These are phyloP conservation scores for Tyrophagus putrescentiae DNA, from an alignment of 1,140 invertebrate genomes.

Conservation along the genomic window DNA sequence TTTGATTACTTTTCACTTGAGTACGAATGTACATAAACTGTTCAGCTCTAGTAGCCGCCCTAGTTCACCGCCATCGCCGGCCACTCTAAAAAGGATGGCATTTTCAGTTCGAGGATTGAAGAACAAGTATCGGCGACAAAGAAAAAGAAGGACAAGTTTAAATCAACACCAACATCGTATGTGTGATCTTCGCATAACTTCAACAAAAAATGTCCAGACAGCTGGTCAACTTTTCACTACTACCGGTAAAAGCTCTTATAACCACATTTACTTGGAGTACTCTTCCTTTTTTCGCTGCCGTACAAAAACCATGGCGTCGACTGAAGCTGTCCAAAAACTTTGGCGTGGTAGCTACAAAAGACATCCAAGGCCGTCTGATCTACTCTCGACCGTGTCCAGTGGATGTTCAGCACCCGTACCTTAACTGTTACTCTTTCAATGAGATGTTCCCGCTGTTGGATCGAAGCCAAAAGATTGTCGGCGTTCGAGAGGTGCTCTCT, in stretches of 20 bases:
- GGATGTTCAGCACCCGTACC: constrained; percentile 35
- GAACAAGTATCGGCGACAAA: too few species aligned
- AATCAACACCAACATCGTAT: too few species aligned
- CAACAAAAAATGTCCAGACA: constrained; percentile 10
- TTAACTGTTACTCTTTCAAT: neutral
- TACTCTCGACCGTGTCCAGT: neutral
- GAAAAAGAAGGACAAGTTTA: too few species aligned
- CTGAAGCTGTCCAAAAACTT: constrained; percentile 20
- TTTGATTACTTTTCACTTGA: too few species aligned
- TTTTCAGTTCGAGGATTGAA: too few species aligned
- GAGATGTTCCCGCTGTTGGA: constrained; percentile 39
- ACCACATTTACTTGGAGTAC: constrained; percentile 67
- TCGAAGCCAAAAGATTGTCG: constrained; percentile 52
- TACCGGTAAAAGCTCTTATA: constrained; percentile 30
- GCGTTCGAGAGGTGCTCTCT: neutral
- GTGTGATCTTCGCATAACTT: too few species aligned
- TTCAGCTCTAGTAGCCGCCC: too few species aligned
- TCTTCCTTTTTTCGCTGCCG: constrained; percentile 67
- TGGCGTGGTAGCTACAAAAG: neutral
- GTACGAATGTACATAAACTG: too few species aligned
- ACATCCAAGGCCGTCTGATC: neutral
- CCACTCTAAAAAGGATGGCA: too few species aligned
- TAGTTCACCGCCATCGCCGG: too few species aligned
- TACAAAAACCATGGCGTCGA: constrained; percentile 67
- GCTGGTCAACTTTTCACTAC: neutral